These are phyloP conservation scores for Oscheius sp. DNA, from an alignment of 2,888 invertebrate species.

Conservation along the genomic window DNA sequence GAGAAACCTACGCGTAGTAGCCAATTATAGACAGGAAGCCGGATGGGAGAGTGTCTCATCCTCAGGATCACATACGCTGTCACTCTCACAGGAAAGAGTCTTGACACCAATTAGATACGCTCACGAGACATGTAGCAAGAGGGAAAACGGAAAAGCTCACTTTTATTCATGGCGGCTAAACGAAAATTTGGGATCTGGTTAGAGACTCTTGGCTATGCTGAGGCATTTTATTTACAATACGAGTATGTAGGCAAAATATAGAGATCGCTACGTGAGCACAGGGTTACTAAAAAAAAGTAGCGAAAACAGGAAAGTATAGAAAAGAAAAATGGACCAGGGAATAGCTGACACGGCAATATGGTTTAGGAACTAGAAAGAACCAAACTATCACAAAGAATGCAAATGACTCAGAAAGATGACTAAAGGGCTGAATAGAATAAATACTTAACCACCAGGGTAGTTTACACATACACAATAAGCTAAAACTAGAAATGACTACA, in stretches of 20 bases:
- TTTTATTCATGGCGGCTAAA: background rate
- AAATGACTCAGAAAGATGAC: no score
- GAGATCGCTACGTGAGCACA: background rate
- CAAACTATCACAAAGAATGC: no score
- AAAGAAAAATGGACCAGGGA: no score
- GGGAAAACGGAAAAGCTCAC: background rate
- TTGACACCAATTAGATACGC: conserved; percentile 1
- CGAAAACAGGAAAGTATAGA: no score
- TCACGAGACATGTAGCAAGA: conserved; percentile 1
- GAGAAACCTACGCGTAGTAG: background rate
- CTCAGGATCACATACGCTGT: conserved; percentile 8
- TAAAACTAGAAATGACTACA: background rate
- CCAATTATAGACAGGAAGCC: conserved; percentile 5
- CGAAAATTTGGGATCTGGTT: background rate
- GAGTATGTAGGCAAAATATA: background rate
- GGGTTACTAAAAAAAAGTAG: no score
- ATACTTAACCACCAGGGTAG: no score
- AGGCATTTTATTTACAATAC: background rate
- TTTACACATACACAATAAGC: background rate
- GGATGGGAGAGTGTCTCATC: conserved; percentile 6
- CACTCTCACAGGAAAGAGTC: conserved; percentile 8
- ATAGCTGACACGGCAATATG: no score
- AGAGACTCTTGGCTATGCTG: background rate
- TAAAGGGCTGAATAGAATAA: no score
- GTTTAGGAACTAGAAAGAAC: no score